Base-by-base conservation (phyloP, 2,797 vertebrate genomes). In the Geotrypetes seraphini region DNA sequence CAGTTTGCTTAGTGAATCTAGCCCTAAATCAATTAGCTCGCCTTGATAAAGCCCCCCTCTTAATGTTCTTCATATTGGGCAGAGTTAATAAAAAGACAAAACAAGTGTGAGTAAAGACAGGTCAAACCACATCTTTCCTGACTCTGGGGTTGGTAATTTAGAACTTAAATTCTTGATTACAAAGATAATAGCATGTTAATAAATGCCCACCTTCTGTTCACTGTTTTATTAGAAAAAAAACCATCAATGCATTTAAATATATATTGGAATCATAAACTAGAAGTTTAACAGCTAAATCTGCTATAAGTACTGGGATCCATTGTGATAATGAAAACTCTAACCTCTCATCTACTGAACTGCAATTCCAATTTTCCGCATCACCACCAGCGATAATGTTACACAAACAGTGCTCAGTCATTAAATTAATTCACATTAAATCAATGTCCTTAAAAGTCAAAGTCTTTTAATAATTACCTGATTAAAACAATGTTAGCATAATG, bases 361-460 rank as follows among this genome's bases (percentile, higher is more conserved):
- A 49, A 61, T 67, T 71, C 57, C 50, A 75, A 71, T 74, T 75
- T 75, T 74, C 59, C 60, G 63, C 68, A 68, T 63, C 60, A 43
- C 47, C 63, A 54, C 53, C 49, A 50, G 53, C 52, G 58, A 57
- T 59, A 67, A 68, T 48, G 36, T 53, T 63, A 57, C 34, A 52
- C 43, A 73, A 74, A 67, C 56, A 58, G 37, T 47, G 34, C 39
- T 72, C 65, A 65, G 56, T 69, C 55, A 60, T 65, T 60, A 67
- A 56, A 73, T 69, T 69, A 66, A 71, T 66, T 68, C 31, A 28
- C 36, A 63, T 69, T 73, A 66, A 60, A 73, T 63, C 58, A 71
- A 63, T 61, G 63, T 66, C 47, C 62, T 68, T 61, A 67, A 75
- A 70, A 57, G 57, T 59, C 63, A 72, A 58, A 56, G 25, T 56